Percentiles rank a stretch among this genome's conserved stretches.
These are phyloP conservation scores for Galaxea fascicularis DNA, from an alignment of 92 coral and sea anemone genomes.

Conservation along the genomic window DNA sequence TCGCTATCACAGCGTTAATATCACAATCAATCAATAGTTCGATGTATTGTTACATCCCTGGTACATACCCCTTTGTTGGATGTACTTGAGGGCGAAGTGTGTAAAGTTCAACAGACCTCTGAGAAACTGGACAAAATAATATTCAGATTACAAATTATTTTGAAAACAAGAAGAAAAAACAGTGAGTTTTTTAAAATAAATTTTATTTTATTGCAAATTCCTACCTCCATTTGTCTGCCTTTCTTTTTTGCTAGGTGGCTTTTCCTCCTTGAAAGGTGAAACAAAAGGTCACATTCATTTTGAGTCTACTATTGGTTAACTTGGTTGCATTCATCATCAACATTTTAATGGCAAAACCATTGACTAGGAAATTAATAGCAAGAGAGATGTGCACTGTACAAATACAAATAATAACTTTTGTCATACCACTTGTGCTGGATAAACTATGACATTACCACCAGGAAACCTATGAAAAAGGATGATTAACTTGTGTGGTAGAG, in stretches of 20 bases:
- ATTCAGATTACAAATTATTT: not conserved
- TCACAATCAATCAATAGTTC: too few relatives aligned
- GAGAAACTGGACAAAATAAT: conserved; percentile 11
- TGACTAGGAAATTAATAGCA: not conserved
- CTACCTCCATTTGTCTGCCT: conserved; percentile 26
- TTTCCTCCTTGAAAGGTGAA: not conserved
- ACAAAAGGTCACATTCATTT: not conserved
- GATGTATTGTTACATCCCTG: too few relatives aligned
- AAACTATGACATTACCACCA: conserved; percentile 20
- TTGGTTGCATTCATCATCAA: not conserved
- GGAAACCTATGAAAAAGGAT: not conserved
- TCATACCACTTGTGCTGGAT: conserved; percentile 29
- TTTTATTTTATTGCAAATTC: too few relatives aligned
- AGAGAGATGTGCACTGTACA: not conserved
- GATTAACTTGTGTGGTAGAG: not conserved
- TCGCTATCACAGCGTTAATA: too few relatives aligned
- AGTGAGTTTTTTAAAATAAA: too few relatives aligned
- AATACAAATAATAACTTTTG: not conserved
- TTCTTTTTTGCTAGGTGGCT: not conserved
- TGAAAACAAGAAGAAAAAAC: too few relatives aligned
- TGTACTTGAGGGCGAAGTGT: conserved; percentile 32
- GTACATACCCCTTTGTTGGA: conserved; percentile 29
- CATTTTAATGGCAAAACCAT: too few relatives aligned
- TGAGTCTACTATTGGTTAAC: not conserved
- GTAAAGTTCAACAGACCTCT: conserved; percentile 26